phyloP scores from a whole-genome alignment of 1,140 invertebrate species.

The Macrocentrus cingulum region DNA sequence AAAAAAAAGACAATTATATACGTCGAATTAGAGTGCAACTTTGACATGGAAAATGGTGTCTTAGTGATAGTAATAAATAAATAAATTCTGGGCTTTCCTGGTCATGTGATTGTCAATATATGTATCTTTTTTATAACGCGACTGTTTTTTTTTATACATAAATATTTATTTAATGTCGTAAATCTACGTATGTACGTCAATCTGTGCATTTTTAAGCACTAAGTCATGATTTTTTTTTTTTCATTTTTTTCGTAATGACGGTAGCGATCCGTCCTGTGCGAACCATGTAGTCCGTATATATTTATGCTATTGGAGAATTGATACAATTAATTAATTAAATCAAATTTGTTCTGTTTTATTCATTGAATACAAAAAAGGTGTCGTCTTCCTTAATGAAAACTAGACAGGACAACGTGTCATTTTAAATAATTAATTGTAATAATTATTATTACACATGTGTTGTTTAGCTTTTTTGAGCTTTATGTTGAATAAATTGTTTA shows the following conservation, averaged over 20 bases:
- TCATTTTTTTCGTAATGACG: not conserved
- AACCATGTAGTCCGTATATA: too few species aligned
- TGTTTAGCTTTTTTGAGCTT: not conserved
- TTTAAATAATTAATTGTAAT: not conserved
- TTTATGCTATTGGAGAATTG: not conserved
- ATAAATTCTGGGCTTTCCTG: not conserved
- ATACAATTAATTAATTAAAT: not conserved
- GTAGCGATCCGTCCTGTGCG: not conserved
- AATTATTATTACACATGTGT: not conserved
- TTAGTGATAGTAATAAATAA: not conserved
- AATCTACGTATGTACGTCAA: conserved; percentile 34
- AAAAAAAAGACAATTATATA: not conserved
- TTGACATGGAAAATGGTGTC: not conserved
- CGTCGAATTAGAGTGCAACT: conserved; percentile 1
- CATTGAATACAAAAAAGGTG: not conserved
- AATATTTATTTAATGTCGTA: conserved; percentile 45
- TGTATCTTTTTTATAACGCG: too few species aligned
- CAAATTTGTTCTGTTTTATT: not conserved
- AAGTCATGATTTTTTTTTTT: conserved; percentile 5
- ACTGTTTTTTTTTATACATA: conserved; percentile 36
- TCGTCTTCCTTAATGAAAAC: not conserved
- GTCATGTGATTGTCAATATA: conserved; percentile 18
- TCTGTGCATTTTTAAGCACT: conserved; percentile 27
- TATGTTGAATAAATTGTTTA: not conserved
- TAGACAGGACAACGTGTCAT: not conserved